Conservation (phyloP, 2,888 invertebrate genomes). For the Halictus quadricinctus region DNA sequence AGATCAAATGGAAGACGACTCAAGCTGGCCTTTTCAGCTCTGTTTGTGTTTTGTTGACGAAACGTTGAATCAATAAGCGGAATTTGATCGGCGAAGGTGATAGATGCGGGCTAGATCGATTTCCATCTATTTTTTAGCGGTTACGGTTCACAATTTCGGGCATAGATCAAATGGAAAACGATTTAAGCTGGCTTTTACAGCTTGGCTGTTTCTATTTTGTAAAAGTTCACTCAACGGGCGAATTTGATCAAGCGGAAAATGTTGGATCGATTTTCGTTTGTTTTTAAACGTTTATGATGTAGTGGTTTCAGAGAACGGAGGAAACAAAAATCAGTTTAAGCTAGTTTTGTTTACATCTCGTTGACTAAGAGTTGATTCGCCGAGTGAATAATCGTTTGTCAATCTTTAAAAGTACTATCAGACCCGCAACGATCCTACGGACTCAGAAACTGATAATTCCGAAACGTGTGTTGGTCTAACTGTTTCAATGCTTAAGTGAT, state of each 20-base stretch:
- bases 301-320: no score
- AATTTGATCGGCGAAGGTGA: neutral
- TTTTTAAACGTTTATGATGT: no score
- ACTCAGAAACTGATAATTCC: no score
- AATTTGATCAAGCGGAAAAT: no score
- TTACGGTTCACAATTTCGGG: neutral
- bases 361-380: neutral
- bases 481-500: neutral
- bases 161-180: neutral
- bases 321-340: no score
- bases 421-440: neutral
- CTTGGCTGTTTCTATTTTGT: no score
- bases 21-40: neutral
- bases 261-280: no score
- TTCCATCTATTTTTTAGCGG: neutral
- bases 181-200: no score
- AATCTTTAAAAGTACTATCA: neutral
- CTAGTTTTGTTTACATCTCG: neutral
- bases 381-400: neutral
- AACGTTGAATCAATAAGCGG: neutral
- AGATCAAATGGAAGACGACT: neutral
- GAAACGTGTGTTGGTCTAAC: neutral
- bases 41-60: neutral
- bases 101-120: neutral
- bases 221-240: no score